Evolutionary conservation across 35 echinoderm and acorn worm species (phyloP).

Genomic region (Eucidaris tribuloides): DNA sequence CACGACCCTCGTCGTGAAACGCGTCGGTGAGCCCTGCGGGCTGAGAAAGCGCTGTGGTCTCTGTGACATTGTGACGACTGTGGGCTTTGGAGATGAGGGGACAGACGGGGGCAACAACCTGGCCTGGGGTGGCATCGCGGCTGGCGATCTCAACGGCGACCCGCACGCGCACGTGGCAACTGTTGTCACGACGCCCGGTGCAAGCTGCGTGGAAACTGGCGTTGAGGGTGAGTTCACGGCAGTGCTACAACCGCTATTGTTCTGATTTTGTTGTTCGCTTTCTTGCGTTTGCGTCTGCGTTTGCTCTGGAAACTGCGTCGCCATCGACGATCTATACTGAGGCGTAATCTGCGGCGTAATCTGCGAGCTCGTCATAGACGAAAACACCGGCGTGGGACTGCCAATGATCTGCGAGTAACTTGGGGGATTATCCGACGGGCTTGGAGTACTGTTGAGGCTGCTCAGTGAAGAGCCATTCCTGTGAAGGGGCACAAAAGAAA

Average conservation of each 20-base stretch:
- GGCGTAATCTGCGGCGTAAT: neutral
- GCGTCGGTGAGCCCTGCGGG: conserved; percentile 1
- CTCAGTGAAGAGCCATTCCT: neutral
- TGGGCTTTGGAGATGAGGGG: conserved; percentile 8
- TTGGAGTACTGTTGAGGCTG: conserved; percentile 23
- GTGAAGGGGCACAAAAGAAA: neutral
- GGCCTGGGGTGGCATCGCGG: neutral
- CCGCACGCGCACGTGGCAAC: conserved; percentile 17
- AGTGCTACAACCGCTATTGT: conserved; percentile 17
- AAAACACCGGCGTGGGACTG: neutral
- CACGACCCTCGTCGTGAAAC: conserved; percentile 4
- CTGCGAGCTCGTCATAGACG: conserved; percentile 6
- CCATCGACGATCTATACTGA: neutral
- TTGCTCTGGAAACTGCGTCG: conserved; percentile 5
- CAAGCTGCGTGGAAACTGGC: too few species aligned
- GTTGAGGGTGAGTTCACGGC: conserved; percentile 12
- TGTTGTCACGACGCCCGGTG: too few species aligned
- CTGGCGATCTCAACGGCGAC: conserved; percentile 5
- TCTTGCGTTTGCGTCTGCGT: neutral
- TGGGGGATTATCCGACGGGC: conserved; percentile 3
- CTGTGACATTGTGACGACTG: neutral
- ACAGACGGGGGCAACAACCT: conserved; percentile 8
- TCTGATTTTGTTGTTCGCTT: neutral
- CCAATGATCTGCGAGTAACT: conserved; percentile 15
- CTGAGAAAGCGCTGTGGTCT: conserved; percentile 16